Base-by-base conservation (phyloP, 2,888 invertebrate genomes). In the Belgica antarctica region DNA sequence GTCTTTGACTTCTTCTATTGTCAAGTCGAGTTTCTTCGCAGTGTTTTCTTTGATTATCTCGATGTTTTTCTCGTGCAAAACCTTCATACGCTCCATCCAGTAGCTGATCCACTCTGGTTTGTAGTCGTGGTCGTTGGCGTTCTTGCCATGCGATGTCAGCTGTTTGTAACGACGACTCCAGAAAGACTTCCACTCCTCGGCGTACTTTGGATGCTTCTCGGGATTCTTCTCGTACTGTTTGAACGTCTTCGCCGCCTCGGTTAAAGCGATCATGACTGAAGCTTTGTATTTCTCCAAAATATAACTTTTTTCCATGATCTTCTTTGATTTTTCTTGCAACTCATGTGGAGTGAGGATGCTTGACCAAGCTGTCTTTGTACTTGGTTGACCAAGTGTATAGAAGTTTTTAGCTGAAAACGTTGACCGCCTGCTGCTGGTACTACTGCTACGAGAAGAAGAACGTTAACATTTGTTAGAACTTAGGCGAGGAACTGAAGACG, bases 101-200 rank as follows among this genome's bases (percentile, higher is more conserved):
- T 86, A 92, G 66, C 85, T 80, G 66, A 92, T 92, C 94, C 94
- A 94, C 75, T 94, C 94, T 0, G 92, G 90, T 74, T 92, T 92
- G 77, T 91, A 94, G 76, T 94, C 92, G 76, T 92, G 22, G 3
- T 19, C 15, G 12, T 31, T 57, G 19, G 17, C 19, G 28, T 27
- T 15, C 8, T 57, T 47, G 10, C 85, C 82, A n/a, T 34, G 36
- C 4, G 83, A 80, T 77, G 90, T 89, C 68, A 92, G 80, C 78
- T 92, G 90, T 77, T 90, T 90, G 77, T 90, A 91, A 0, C 92
- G 85, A 8, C 85, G 83, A 77, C 92, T 92, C 93, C 93, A 94
- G 77, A 92, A 93, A 76, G 87, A 87, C 76, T 92, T 92, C 94
- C 94, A 94, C 77, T 94, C 94, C 61, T 90, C 90, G 0, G 91